These are phyloP conservation scores for Nomia melanderi DNA, from an alignment of 1,140 invertebrate genomes.

Conservation along the genomic window DNA sequence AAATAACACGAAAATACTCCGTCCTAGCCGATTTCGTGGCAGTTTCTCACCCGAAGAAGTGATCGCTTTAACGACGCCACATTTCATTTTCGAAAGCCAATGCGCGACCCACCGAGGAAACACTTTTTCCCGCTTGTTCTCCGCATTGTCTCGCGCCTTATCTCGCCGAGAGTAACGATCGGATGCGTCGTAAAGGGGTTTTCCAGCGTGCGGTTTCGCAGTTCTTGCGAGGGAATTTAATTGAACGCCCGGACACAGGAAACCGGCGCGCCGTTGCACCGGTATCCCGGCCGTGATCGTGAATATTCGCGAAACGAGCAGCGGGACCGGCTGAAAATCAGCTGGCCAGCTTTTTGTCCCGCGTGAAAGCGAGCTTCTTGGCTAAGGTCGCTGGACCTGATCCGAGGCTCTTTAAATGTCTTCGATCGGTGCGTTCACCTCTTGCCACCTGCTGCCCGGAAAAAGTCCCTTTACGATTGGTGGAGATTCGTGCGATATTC, in stretches of 20 bases:
- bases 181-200: slow-evolving; percentile 8
- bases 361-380: slow-evolving; percentile 41
- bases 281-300: not conserved
- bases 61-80: slow-evolving; percentile 3
- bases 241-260: not conserved
- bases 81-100: slow-evolving; percentile 20
- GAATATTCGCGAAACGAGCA: not conserved
- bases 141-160: not conserved
- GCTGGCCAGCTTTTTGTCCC: not conserved
- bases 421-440: too few species aligned
- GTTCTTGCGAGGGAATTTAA: slow-evolving; percentile 25
- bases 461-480: too few species aligned
- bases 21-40: too few species aligned
- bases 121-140: not conserved
- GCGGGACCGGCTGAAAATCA: slow-evolving; percentile 19
- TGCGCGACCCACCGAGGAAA: not conserved
- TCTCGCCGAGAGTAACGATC: not conserved
- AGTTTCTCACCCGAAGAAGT: slow-evolving; percentile 5
- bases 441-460: too few species aligned
- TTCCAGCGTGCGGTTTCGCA: not conserved
- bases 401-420: not conserved
- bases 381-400: not conserved
- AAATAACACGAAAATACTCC: too few species aligned
- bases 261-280: not conserved
- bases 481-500: too few species aligned